Conservation (phyloP, 2,113 vertebrate species). For the Percopsis transmontana region DNA sequence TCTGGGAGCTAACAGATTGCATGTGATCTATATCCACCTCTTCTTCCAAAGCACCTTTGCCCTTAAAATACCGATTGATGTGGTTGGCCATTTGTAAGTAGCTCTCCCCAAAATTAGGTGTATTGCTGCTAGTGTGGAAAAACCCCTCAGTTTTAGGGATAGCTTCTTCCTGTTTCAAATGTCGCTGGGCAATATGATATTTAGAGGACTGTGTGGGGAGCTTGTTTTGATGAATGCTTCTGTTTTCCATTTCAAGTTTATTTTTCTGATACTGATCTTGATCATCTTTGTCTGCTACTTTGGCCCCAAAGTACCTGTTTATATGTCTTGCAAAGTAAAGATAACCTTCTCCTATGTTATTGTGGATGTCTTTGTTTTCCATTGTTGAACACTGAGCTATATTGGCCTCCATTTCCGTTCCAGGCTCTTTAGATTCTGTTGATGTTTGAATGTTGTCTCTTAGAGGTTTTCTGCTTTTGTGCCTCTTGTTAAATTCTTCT, state of each 20-base stretch:
- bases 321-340: constrained; percentile 67
- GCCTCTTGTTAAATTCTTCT: constrained; percentile 12
- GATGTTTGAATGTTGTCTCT: constrained; percentile 5
- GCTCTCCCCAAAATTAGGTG: constrained; percentile 68
- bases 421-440: constrained; percentile 1
- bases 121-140: constrained; percentile 66
- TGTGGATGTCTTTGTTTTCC: constrained; percentile 9
- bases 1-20: not conserved
- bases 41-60: constrained; percentile 34
- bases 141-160: constrained; percentile 41
- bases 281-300: constrained; percentile 40
- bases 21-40: constrained; percentile 11
- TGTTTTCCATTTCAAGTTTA: constrained; percentile 3
- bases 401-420: constrained; percentile 1
- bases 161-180: constrained; percentile 10
- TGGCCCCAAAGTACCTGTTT: constrained; percentile 75
- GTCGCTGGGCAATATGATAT: constrained; percentile 5
- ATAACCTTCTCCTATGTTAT: constrained; percentile 65
- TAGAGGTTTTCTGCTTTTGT: constrained; percentile 32
- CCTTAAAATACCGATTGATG: constrained; percentile 73
- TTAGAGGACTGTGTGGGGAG: constrained; percentile 20
- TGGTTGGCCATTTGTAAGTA: constrained; percentile 63
- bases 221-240: constrained; percentile 4
- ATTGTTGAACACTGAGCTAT: constrained; percentile 1
- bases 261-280: constrained; percentile 6